phyloP scores from a whole-genome alignment of 2,888 invertebrate genomes.

The Nemotelus pantherinus region DNA sequence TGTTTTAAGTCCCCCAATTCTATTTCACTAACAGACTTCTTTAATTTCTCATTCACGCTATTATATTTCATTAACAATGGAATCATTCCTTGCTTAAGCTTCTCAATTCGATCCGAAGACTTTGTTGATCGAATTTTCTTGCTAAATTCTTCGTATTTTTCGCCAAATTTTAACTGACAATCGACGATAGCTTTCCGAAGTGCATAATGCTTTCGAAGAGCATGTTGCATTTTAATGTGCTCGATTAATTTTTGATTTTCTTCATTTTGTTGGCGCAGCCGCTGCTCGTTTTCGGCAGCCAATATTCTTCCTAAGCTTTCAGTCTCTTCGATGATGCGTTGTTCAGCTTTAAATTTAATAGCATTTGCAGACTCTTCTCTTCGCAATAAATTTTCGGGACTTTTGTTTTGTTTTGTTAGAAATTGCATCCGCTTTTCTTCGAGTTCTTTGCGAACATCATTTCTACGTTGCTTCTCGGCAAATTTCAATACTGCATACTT shows the following conservation, averaged over 20 bases:
- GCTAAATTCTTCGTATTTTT: conserved; percentile 63
- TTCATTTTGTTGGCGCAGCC: neutral
- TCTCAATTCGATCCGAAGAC: conserved; percentile 7
- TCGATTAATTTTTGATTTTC: conserved; percentile 1
- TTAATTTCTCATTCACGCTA: conserved; percentile 10
- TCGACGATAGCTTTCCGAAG: conserved; percentile 2
- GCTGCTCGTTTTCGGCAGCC: conserved; percentile 6
- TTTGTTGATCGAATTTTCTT: conserved; percentile 61
- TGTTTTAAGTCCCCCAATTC: conserved; percentile 68
- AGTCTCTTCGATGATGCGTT: conserved; percentile 31
- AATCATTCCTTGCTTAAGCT: conserved; percentile 54
- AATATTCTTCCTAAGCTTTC: conserved; percentile 8
- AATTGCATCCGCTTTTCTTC: conserved; percentile 42
- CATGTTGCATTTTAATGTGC: conserved; percentile 26
- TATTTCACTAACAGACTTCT: conserved; percentile 64
- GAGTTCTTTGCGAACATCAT: conserved; percentile 63
- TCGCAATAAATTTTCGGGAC: neutral
- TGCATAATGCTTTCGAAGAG: neutral
- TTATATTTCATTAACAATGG: conserved; percentile 1
- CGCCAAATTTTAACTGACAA: conserved; percentile 61
- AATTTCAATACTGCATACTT: conserved; percentile 6
- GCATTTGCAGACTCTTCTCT: conserved; percentile 15
- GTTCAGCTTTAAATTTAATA: conserved; percentile 7
- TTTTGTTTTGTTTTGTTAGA: neutral
- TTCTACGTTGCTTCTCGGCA: conserved; percentile 60